Base-by-base conservation (phyloP, 2,888 invertebrate species). In the Sthenelais limicola region DNA sequence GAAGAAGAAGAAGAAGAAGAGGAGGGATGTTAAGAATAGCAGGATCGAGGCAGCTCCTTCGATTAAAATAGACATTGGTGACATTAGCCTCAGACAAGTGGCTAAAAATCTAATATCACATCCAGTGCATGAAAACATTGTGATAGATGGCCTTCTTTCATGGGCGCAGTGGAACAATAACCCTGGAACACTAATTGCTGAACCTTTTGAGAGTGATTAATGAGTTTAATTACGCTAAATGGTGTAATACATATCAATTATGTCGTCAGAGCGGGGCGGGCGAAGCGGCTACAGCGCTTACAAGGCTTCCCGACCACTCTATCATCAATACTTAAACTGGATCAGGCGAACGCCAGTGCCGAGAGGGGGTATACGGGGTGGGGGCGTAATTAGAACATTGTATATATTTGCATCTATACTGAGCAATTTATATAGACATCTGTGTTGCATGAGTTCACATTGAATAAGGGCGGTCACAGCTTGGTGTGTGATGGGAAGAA, bases 191-290 rank as follows among this genome's bases (percentile, higher is more conserved):
- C 62, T 62, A 62, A 62, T 62, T 62, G 62, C 62, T 35, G 43
- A 56, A 38, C 62, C 62, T 38, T 62, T 62, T n/a, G 62, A 62
- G 62, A 43, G 43, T 62, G 62, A 62, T 62, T 62, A 62, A 62
- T 62, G 35, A 43, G 62, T 62, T 62, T 62, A 62, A 62, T 62
- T 62, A 62, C 62, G 62, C 62, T 62, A 62, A 62, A 62, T 62
- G 62, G 62, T 62, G 62, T 62, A 35, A 62, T 62, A 62, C 62
- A 62, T 62, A 62, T 62, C 62, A 62, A 62, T 62, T 62, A 62
- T 62, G 62, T 62, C 62, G 43, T 35, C 62, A 43, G 62, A 18
- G 1, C 26, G 62, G 38, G 21, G 21, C n/a, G 62, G 38, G 38
- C 38, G 38, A 7, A 35, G 12, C 3, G 38, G 24, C 62, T 62